A percentile compares a stretch with the other conserved stretches of the same genome.
These are phyloP conservation scores for Gymnoscelis rufifasciata DNA, from an alignment of 2,888 invertebrate genomes.

Conservation along the genomic window DNA sequence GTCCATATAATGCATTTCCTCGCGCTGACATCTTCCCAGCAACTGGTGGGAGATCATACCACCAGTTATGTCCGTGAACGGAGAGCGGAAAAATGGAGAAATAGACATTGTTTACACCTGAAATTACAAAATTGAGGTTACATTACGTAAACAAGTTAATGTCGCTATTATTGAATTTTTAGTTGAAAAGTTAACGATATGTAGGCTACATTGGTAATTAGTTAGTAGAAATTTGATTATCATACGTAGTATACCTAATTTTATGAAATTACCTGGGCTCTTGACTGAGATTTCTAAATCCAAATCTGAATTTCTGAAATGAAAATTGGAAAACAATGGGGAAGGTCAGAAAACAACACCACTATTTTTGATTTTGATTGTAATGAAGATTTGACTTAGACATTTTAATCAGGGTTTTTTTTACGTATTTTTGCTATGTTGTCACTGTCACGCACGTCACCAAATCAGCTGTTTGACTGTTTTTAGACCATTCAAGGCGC, in stretches of 20 bases:
- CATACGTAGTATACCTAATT: too few relatives aligned
- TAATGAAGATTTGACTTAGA: neutral
- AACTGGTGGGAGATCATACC: conserved; percentile 82
- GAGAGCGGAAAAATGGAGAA: conserved; percentile 83
- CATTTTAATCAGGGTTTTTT: too few relatives aligned
- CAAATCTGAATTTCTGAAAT: neutral
- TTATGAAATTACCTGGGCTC: too few relatives aligned
- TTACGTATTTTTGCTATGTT: neutral
- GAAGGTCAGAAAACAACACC: neutral
- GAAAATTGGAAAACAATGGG: neutral
- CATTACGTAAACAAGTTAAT: conserved; percentile 58
- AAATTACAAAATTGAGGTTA: conserved; percentile 38
- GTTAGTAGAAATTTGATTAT: neutral
- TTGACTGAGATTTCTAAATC: neutral
- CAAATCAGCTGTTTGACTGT: too few relatives aligned
- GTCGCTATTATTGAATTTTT: too few relatives aligned
- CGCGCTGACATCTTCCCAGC: conserved; percentile 81
- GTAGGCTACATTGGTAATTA: too few relatives aligned
- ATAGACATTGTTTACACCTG: conserved; percentile 71
- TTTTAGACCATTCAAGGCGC: too few relatives aligned
- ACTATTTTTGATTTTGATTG: neutral
- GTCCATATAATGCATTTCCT: conserved; percentile 85
- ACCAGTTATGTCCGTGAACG: conserved; percentile 85
- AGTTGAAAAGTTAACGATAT: too few relatives aligned
- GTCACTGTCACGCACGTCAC: too few relatives aligned